These are phyloP conservation scores for Drosophila albomicans DNA, from an alignment of 1,140 invertebrate species.

Conservation along the genomic window DNA sequence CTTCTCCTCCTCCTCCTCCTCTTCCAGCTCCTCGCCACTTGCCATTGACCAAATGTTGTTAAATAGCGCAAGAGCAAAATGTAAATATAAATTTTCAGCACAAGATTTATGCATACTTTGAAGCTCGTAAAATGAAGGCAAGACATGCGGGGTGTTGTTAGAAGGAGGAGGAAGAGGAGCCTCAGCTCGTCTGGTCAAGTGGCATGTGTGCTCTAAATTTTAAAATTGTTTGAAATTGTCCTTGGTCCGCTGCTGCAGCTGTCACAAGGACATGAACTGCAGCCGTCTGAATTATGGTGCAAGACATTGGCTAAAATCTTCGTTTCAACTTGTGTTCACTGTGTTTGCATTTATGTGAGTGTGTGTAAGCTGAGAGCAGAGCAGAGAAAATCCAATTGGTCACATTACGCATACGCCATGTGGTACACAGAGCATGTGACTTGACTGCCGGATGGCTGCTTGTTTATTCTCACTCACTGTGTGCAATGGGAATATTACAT, in stretches of 20 bases:
- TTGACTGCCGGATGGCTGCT: constrained; percentile 14
- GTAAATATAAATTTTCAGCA: constrained; percentile 77
- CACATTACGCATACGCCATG: constrained; percentile 73
- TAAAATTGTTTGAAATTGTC: constrained; percentile 75
- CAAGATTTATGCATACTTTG: constrained; percentile 82
- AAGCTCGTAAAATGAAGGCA: constrained; percentile 42
- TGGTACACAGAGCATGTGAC: constrained; percentile 20
- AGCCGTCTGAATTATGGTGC: constrained; percentile 59
- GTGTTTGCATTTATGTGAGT: constrained; percentile 7
- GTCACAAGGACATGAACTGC: constrained; percentile 74
- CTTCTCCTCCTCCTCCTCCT: background rate
- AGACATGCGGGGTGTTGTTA: constrained; percentile 24
- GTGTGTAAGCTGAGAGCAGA: constrained; percentile 34
- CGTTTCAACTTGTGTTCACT: constrained; percentile 28
- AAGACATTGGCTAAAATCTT: constrained; percentile 65
- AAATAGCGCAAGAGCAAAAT: constrained; percentile 79
- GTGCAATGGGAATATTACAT: constrained; percentile 10
- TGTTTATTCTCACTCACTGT: constrained; percentile 25
- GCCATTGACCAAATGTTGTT: constrained; percentile 75
- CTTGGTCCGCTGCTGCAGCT: constrained; percentile 61
- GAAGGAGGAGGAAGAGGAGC: background rate
- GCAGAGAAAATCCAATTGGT: constrained; percentile 50
- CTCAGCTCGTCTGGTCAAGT: constrained; percentile 28
- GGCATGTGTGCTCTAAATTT: constrained; percentile 73
- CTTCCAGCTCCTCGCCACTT: too few species aligned